phyloP scores from a whole-genome alignment of 2,797 vertebrate species.

The Podarcis siculus region DNA sequence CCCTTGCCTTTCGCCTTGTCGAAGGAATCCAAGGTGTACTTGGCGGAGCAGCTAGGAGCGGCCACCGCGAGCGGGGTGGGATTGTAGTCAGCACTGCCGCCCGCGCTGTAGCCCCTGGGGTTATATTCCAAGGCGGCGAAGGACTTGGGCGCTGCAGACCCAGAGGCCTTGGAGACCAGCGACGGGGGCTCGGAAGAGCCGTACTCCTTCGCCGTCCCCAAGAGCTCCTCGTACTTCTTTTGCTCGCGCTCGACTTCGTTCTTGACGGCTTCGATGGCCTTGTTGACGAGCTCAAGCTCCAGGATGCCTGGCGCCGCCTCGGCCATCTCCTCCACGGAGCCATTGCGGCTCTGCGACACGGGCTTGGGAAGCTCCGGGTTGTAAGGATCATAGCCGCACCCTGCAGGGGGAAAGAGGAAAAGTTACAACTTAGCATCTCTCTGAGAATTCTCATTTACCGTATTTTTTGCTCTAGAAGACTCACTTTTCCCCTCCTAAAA shows the following conservation, averaged over 20 bases:
- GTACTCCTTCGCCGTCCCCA: constrained; percentile 78
- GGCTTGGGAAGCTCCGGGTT: constrained; percentile 88
- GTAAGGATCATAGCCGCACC: constrained; percentile 92
- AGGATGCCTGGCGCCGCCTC: constrained; percentile 82
- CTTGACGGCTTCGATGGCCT: constrained; percentile 92
- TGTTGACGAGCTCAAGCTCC: constrained; percentile 92
- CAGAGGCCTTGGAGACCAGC: not conserved
- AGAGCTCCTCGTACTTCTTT: constrained; percentile 87
- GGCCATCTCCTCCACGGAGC: constrained; percentile 33
- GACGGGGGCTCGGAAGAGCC: constrained; percentile 53
- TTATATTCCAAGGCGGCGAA: constrained; percentile 79
- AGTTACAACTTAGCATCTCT: too few relatives aligned
- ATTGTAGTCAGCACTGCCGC: constrained; percentile 82
- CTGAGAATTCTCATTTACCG: too few relatives aligned
- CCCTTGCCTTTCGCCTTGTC: constrained; percentile 73
- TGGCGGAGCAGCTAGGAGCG: constrained; percentile 74
- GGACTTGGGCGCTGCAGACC: constrained; percentile 47
- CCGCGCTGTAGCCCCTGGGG: constrained; percentile 84
- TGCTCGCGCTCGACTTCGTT: constrained; percentile 91
- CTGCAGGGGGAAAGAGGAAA: constrained; percentile 66
- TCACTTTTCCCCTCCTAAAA: too few relatives aligned
- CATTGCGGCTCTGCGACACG: constrained; percentile 77
- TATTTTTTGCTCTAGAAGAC: too few relatives aligned
- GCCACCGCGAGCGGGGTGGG: constrained; percentile 81
- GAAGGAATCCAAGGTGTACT: constrained; percentile 87